phyloP scores from a whole-genome alignment of 1,140 invertebrate species.

The Drosophila repletoides region DNA sequence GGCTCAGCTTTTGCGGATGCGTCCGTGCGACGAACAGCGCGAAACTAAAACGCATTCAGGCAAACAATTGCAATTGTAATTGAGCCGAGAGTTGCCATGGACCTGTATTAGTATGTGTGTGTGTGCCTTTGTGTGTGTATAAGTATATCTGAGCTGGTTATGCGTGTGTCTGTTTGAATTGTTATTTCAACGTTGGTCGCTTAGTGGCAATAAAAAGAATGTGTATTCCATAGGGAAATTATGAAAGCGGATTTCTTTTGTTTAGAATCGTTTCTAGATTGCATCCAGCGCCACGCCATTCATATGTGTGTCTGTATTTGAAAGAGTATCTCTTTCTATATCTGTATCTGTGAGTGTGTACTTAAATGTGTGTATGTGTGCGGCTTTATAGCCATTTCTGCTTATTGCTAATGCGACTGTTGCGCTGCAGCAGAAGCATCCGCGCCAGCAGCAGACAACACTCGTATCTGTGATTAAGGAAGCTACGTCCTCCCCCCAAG shows the following conservation, averaged over 20 bases:
- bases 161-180: constrained; percentile 67
- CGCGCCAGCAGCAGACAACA: constrained; percentile 12
- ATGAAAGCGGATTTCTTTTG: constrained; percentile 81
- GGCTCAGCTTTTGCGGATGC: constrained; percentile 56
- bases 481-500: constrained; percentile 25
- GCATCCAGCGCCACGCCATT: constrained; percentile 49
- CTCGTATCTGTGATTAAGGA: constrained; percentile 34
- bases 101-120: constrained; percentile 39
- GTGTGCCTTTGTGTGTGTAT: constrained; percentile 12
- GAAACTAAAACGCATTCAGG: constrained; percentile 76
- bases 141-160: constrained; percentile 19
- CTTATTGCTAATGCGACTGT: constrained; percentile 74
- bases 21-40: constrained; percentile 51
- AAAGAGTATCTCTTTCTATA: too few species aligned
- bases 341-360: constrained; percentile 26
- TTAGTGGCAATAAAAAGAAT: constrained; percentile 81
- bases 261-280: constrained; percentile 80
- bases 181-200: constrained; percentile 75
- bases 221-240: constrained; percentile 78
- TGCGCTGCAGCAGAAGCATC: constrained; percentile 38
- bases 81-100: constrained; percentile 68
- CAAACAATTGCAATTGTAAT: constrained; percentile 81
- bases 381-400: constrained; percentile 53
- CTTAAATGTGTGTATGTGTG: constrained; percentile 1
- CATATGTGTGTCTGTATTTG: constrained; percentile 3